A percentile compares a stretch with the other conserved stretches of the same genome.
These are phyloP conservation scores for Chalcosyrphus nemorum DNA, from an alignment of 2,888 invertebrate genomes.

Conservation along the genomic window DNA sequence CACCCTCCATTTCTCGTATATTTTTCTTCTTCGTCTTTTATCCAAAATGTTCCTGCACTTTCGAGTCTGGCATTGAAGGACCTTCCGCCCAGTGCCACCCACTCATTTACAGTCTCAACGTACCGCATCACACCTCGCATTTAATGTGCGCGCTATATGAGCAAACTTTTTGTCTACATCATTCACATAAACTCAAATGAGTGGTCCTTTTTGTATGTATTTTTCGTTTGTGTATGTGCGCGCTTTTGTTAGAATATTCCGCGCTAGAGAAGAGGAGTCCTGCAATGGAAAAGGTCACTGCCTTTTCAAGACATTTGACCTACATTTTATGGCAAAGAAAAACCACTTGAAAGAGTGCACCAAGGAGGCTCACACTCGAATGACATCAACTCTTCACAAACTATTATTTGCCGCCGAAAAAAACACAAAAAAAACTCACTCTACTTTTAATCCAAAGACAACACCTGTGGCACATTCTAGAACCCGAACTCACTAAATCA, in stretches of 20 bases:
- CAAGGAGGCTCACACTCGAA: constrained; percentile 14
- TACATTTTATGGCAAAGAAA: constrained; percentile 6
- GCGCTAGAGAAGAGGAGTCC: neutral
- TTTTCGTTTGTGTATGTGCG: too few relatives aligned
- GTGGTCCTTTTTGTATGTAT: constrained; percentile 24
- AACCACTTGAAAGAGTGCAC: constrained; percentile 12
- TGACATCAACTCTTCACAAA: constrained; percentile 35
- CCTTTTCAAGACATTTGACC: constrained; percentile 42
- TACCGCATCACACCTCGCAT: too few relatives aligned
- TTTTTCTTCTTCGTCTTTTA: neutral
- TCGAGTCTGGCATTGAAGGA: constrained; percentile 31
- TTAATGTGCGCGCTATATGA: constrained; percentile 49
- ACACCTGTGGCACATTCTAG: constrained; percentile 56
- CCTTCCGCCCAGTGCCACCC: neutral
- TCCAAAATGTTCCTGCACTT: constrained; percentile 7
- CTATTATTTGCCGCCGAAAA: constrained; percentile 17
- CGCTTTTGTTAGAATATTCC: neutral
- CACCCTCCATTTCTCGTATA: neutral
- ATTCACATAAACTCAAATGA: constrained; percentile 35
- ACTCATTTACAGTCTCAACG: constrained; percentile 25
- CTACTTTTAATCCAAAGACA: constrained; percentile 14
- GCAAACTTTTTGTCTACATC: constrained; percentile 55
- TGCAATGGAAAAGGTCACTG: constrained; percentile 31
- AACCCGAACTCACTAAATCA: constrained; percentile 4
- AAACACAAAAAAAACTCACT: constrained; percentile 39